Percentiles rank a stretch among this genome's conserved stretches.
These are phyloP conservation scores for Sesamia nonagrioides DNA, from an alignment of 1,140 invertebrate genomes.

Conservation along the genomic window DNA sequence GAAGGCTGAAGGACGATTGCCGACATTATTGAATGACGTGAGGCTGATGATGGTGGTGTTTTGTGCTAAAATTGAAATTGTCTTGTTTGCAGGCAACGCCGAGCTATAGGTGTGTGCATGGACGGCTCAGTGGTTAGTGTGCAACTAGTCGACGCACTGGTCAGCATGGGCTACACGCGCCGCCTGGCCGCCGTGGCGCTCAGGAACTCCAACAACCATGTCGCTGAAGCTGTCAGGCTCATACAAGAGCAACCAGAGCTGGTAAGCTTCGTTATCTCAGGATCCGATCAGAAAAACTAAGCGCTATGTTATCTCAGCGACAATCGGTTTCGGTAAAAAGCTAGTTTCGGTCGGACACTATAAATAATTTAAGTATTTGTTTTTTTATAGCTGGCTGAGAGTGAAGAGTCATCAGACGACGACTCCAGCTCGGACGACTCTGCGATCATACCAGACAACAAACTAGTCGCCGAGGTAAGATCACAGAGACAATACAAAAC, in stretches of 20 bases:
- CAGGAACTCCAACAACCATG: constrained; percentile 90
- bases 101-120: constrained; percentile 60
- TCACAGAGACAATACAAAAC: neutral
- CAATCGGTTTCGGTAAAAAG: no score
- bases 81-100: neutral
- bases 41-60: neutral
- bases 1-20: no score
- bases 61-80: neutral
- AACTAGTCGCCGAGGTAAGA: constrained; percentile 81
- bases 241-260: constrained; percentile 88
- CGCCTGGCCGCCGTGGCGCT: constrained; percentile 88
- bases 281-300: neutral
- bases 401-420: constrained; percentile 56
- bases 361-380: neutral
- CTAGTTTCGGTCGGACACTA: no score
- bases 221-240: constrained; percentile 89
- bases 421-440: constrained; percentile 62
- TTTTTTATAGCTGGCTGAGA: constrained; percentile 58
- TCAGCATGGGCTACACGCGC: constrained; percentile 90
- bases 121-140: constrained; percentile 62
- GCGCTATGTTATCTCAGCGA: no score
- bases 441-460: constrained; percentile 68
- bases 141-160: constrained; percentile 79
- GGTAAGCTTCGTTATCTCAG: constrained; percentile 55
- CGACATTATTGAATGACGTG: no score